Evolutionary conservation across 2,888 invertebrate genomes (phyloP).

Genomic region (Synergus umbraculus): DNA sequence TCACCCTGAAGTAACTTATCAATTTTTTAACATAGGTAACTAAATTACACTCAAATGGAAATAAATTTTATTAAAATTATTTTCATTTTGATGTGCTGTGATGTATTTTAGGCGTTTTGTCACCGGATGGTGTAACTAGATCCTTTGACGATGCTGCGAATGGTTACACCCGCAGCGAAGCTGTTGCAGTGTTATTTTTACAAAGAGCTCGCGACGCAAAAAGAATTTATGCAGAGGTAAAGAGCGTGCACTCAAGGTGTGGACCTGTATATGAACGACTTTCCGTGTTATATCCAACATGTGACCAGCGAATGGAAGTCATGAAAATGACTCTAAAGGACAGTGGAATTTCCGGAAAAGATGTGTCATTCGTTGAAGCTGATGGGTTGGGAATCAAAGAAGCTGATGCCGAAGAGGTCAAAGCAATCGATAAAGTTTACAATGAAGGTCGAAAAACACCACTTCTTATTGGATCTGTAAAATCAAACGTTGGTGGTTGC

Average conservation of each 20-base stretch:
- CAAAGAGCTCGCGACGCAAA: conserved; percentile 53
- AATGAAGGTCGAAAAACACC: conserved; percentile 52
- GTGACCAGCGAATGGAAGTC: conserved; percentile 46
- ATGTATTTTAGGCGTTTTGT: conserved; percentile 46
- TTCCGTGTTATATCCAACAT: conserved; percentile 37
- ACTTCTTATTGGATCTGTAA: conserved; percentile 58
- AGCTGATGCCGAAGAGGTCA: conserved; percentile 67
- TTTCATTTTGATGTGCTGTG: conserved; percentile 67
- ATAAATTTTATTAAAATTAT: neutral
- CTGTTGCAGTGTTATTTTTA: conserved; percentile 48
- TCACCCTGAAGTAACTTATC: conserved; percentile 55
- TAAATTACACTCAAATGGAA: conserved; percentile 19
- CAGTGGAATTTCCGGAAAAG: conserved; percentile 50
- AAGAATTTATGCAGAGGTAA: conserved; percentile 55
- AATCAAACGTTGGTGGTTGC: conserved; percentile 54
- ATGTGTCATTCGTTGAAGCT: conserved; percentile 58
- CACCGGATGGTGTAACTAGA: conserved; percentile 52
- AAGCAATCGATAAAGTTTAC: conserved; percentile 58
- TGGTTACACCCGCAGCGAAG: conserved; percentile 54
- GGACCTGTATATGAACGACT: conserved; percentile 72
- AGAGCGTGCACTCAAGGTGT: conserved; percentile 78
- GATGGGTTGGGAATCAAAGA: conserved; percentile 82
- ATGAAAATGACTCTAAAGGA: conserved; percentile 52
- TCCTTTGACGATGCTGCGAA: conserved; percentile 52
- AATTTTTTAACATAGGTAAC: conserved; percentile 50